Evolutionary conservation across 2,888 invertebrate genomes (phyloP).

Genomic region (Drosophila neutralis): DNA sequence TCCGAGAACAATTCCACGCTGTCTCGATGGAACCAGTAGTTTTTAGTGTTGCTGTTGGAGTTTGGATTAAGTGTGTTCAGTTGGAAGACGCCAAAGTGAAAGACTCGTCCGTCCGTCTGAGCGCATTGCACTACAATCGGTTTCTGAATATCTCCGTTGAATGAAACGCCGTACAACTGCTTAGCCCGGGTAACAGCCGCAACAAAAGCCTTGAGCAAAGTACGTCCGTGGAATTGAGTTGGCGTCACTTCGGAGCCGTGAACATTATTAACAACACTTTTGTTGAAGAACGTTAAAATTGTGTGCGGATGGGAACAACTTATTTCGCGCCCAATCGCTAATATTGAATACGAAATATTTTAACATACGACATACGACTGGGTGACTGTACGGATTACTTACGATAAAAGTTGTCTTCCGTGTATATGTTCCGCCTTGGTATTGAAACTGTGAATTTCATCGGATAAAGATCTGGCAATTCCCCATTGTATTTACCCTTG

Average conservation of each 20-base stretch:
- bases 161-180: constrained; percentile 87
- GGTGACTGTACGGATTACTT: constrained; percentile 84
- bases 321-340: constrained; percentile 67
- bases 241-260: constrained; percentile 89
- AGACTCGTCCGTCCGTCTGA: constrained; percentile 91
- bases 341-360: background rate
- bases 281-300: constrained; percentile 89
- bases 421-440: constrained; percentile 87
- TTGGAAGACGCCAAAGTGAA: constrained; percentile 93
- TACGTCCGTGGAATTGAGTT: constrained; percentile 89
- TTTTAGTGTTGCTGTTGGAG: constrained; percentile 85
- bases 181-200: constrained; percentile 92
- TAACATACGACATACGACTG: background rate
- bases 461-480: constrained; percentile 91
- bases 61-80: constrained; percentile 91
- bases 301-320: constrained; percentile 88
- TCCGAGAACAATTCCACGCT: constrained; percentile 88
- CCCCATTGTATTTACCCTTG: constrained; percentile 85
- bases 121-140: constrained; percentile 94
- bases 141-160: constrained; percentile 86
- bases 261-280: constrained; percentile 88
- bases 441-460: constrained; percentile 88
- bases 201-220: constrained; percentile 90
- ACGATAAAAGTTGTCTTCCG: constrained; percentile 89
- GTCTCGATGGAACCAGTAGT: constrained; percentile 92